Percentiles rank a stretch among this genome's conserved stretches.
These are phyloP conservation scores for Erythrolamprus reginae DNA, from an alignment of 2,113 vertebrate genomes.

Conservation along the genomic window DNA sequence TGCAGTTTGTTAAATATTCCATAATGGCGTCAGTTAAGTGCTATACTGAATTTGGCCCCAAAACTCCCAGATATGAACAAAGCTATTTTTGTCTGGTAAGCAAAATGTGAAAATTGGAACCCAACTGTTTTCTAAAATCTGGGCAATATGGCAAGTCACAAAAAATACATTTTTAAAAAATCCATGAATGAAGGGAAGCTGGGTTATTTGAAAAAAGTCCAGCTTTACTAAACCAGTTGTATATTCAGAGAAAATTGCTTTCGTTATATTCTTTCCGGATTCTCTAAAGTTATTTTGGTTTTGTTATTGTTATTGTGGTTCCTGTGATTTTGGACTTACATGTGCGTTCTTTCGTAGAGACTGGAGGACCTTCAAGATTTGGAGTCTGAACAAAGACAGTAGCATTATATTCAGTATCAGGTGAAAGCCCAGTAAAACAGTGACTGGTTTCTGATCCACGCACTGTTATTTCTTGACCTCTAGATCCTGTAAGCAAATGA, in stretches of 20 bases:
- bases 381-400: conserved; percentile 92
- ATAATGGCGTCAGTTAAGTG: background rate
- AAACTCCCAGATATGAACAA: background rate
- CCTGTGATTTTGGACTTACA: conserved; percentile 66
- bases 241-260: background rate
- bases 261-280: background rate
- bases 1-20: background rate
- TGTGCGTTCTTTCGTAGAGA: conserved; percentile 79
- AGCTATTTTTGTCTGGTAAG: background rate
- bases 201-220: background rate
- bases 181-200: background rate
- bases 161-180: background rate
- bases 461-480: conserved; percentile 92
- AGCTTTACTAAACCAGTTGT: background rate
- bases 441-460: conserved; percentile 85
- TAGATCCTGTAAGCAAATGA: conserved; percentile 63
- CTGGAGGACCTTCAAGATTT: conserved; percentile 90
- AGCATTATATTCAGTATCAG: conserved; percentile 81
- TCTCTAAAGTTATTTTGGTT: background rate
- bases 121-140: background rate
- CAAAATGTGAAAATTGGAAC: background rate
- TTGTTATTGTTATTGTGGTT: background rate
- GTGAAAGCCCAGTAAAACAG: conserved; percentile 88
- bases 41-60: background rate
- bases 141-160: background rate